Evolutionary conservation across 2,888 invertebrate genomes (phyloP).

Genomic region (Acronicta leporina): DNA sequence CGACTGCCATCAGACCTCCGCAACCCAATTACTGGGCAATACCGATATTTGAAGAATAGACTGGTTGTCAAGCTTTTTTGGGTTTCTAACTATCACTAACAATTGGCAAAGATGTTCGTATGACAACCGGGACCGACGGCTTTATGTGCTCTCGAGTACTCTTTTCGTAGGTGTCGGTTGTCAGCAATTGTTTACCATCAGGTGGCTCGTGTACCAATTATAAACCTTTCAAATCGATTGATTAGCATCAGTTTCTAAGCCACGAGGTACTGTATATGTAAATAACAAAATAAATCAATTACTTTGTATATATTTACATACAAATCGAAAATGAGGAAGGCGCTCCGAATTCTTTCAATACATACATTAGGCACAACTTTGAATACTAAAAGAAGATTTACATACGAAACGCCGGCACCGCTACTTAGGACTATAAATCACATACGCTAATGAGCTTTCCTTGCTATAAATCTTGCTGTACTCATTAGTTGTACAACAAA

Average conservation of each 20-base stretch:
- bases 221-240: neutral
- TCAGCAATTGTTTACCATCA: too few species aligned
- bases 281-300: neutral
- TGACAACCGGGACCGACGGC: too few species aligned
- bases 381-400: slow-evolving; percentile 48
- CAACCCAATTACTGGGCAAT: too few species aligned
- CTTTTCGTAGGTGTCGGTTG: too few species aligned
- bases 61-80: too few species aligned
- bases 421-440: slow-evolving; percentile 59
- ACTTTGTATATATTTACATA: slow-evolving; percentile 3
- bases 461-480: slow-evolving; percentile 57
- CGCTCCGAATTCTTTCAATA: slow-evolving; percentile 19
- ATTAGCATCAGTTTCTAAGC: too few species aligned
- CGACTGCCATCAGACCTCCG: too few species aligned
- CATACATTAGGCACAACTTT: slow-evolving; percentile 37
- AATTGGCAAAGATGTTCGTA: too few species aligned
- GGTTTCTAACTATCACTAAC: too few species aligned
- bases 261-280: neutral
- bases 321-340: slow-evolving; percentile 3
- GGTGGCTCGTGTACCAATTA: too few species aligned
- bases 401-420: slow-evolving; percentile 48
- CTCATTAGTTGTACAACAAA: slow-evolving; percentile 54
- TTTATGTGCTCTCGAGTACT: too few species aligned
- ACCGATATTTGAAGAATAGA: too few species aligned
- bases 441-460: slow-evolving; percentile 52